phyloP scores from a whole-genome alignment of 2,888 invertebrate genomes.

The Heliconius ethilla region DNA sequence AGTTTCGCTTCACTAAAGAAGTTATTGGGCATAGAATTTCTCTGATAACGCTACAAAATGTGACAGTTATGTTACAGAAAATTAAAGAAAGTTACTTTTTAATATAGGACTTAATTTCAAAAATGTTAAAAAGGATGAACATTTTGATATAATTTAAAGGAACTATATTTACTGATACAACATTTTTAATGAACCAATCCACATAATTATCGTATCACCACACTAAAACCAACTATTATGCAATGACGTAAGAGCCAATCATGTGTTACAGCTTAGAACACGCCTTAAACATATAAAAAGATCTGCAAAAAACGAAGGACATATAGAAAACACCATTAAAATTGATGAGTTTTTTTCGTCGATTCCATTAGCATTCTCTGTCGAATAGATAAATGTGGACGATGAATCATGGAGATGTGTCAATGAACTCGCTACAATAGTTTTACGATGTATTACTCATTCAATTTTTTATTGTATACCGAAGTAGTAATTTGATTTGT shows the following conservation, averaged over 20 bases:
- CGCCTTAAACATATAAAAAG: slow-evolving; percentile 52
- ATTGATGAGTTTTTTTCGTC: slow-evolving; percentile 65
- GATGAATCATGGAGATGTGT: slow-evolving; percentile 60
- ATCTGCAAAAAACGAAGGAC: slow-evolving; percentile 63
- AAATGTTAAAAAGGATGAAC: background rate
- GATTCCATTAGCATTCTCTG: slow-evolving; percentile 50
- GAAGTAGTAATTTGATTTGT: slow-evolving; percentile 36
- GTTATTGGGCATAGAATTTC: background rate
- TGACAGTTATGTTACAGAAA: background rate
- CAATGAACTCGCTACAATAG: slow-evolving; percentile 58
- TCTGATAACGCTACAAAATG: background rate
- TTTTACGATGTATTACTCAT: slow-evolving; percentile 52
- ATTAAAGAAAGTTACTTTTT: too few relatives aligned
- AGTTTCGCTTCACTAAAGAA: background rate
- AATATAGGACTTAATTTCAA: background rate
- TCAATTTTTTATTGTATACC: slow-evolving; percentile 46
- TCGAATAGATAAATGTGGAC: slow-evolving; percentile 59
- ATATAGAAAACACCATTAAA: slow-evolving; percentile 62
- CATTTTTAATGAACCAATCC: background rate
- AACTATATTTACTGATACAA: background rate
- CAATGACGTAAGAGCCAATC: slow-evolving; percentile 3
- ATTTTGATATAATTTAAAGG: too few relatives aligned
- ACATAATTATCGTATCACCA: background rate
- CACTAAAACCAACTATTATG: slow-evolving; percentile 1
- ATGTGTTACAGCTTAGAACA: slow-evolving; percentile 13